Conservation (phyloP, 2,888 invertebrate species). For the Acanthopleura granulata region DNA sequence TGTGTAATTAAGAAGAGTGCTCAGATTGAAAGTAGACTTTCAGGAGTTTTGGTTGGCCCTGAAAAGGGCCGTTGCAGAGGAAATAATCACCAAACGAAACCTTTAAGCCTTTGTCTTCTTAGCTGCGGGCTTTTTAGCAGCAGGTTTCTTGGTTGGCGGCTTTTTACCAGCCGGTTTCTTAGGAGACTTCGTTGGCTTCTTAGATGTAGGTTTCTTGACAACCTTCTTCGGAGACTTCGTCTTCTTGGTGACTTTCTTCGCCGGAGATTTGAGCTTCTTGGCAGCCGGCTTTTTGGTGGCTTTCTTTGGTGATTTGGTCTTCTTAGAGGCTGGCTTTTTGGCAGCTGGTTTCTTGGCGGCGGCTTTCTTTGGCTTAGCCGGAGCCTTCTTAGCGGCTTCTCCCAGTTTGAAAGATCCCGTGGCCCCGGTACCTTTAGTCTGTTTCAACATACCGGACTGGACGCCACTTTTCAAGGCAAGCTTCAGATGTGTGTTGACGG, state of each 20-base stretch:
- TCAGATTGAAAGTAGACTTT: too few species aligned
- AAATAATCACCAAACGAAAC: neutral
- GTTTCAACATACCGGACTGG: constrained; percentile 47
- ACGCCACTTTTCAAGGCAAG: constrained; percentile 57
- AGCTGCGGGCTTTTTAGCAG: neutral
- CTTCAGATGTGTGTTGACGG: constrained; percentile 54
- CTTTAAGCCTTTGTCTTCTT: constrained; percentile 10
- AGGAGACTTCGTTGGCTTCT: neutral
- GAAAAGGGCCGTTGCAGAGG: constrained; percentile 41
- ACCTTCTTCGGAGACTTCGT: constrained; percentile 18
- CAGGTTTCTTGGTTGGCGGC: neutral
- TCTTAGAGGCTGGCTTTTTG: constrained; percentile 37
- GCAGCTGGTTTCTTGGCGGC: constrained; percentile 1
- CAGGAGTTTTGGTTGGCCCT: constrained; percentile 24
- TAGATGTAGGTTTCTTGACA: neutral
- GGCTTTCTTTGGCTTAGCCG: constrained; percentile 27
- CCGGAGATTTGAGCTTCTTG: constrained; percentile 37
- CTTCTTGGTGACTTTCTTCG: constrained; percentile 22
- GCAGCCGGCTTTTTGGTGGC: constrained; percentile 38
- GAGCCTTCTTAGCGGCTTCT: constrained; percentile 26
- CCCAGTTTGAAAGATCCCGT: constrained; percentile 37
- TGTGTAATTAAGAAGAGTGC: too few species aligned
- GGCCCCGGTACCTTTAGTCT: constrained; percentile 42
- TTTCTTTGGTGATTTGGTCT: constrained; percentile 38
- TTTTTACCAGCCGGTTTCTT: neutral